Conservation (phyloP, 2,797 vertebrate species). For the Simalia tracyae region DNA sequence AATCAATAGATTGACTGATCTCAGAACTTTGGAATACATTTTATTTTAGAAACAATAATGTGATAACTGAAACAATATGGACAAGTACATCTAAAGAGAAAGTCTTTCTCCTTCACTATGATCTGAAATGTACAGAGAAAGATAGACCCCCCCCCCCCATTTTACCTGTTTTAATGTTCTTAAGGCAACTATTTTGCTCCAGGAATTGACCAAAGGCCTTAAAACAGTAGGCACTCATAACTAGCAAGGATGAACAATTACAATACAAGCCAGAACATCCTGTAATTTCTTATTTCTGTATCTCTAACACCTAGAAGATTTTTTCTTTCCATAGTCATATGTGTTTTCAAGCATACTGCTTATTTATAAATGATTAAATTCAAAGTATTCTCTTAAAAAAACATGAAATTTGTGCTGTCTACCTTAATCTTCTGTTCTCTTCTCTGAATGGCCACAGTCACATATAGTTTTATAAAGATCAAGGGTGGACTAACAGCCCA, state of each 20-base stretch:
- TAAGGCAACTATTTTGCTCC: not conserved
- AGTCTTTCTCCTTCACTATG: not conserved
- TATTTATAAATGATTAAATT: no score
- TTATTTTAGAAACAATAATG: not conserved
- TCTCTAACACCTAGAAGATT: no score
- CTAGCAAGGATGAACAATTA: not conserved
- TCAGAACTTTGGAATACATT: not conserved
- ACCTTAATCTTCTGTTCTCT: no score
- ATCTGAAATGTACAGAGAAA: not conserved
- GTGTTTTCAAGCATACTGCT: no score
- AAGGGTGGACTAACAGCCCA: no score
- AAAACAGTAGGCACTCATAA: not conserved
- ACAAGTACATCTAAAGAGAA: not conserved
- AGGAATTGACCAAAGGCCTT: not conserved
- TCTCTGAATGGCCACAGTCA: no score
- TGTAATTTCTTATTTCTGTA: no score
- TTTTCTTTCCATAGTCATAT: no score
- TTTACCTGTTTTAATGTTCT: not conserved
- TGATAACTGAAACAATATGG: not conserved
- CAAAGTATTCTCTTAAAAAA: no score
- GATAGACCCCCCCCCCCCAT: not conserved
- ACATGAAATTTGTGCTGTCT: no score
- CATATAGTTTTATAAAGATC: no score
- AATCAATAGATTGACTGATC: not conserved
- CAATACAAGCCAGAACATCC: not conserved